phyloP scores from a whole-genome alignment of 2,888 invertebrate genomes.

The Amiota minor region DNA sequence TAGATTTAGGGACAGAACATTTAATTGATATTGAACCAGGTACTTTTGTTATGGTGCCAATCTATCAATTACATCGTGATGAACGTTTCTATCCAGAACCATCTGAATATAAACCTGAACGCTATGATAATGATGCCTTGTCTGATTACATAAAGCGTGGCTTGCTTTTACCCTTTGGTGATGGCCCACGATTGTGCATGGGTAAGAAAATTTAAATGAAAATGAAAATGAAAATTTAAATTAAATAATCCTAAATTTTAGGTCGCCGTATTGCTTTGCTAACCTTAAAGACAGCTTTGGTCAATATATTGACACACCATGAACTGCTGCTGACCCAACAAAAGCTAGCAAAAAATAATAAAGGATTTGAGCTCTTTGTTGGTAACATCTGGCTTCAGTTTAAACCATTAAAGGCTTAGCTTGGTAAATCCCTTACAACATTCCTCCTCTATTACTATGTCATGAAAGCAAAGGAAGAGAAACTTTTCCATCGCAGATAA shows the following conservation, averaged over 20 bases:
- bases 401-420: constrained; percentile 8
- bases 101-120: constrained; percentile 60
- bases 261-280: constrained; percentile 45
- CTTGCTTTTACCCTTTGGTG: constrained; percentile 64
- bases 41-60: constrained; percentile 61
- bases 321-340: background rate
- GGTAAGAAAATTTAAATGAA: constrained; percentile 53
- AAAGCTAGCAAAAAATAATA: constrained; percentile 4
- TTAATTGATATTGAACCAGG: constrained; percentile 57
- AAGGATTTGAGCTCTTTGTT: constrained; percentile 20
- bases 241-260: background rate
- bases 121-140: constrained; percentile 60
- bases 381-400: constrained; percentile 4
- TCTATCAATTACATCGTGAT: constrained; percentile 66
- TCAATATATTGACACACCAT: constrained; percentile 41
- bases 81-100: constrained; percentile 54
- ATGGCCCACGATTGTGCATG: constrained; percentile 68
- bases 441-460: background rate
- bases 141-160: constrained; percentile 61
- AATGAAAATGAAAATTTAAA: background rate
- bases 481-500: constrained; percentile 11
- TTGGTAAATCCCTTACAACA: constrained; percentile 4
- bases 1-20: constrained; percentile 52
- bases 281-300: constrained; percentile 42
- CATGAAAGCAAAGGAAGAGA: constrained; percentile 1